phyloP scores from a whole-genome alignment of 2,113 vertebrate species.

The Phaethornis superciliosus region DNA sequence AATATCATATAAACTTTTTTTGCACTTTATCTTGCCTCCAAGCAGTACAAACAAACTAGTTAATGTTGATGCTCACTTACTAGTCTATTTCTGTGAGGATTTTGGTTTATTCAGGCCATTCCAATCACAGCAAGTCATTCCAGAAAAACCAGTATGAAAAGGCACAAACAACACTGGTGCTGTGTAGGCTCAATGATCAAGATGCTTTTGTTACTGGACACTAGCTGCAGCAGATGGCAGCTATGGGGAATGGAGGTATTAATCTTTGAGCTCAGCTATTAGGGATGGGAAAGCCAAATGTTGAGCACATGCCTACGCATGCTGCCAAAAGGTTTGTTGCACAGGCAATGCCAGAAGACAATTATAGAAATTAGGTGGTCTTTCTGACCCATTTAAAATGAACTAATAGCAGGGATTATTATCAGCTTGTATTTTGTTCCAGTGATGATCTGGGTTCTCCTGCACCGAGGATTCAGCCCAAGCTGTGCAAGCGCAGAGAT shows the following conservation, averaged over 20 bases:
- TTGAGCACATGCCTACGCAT: not conserved
- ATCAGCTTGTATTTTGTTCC: not conserved
- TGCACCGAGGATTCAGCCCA: not conserved
- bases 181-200: not conserved
- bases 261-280: not conserved
- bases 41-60: not conserved
- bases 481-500: not conserved
- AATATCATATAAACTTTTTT: not conserved
- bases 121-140: not conserved
- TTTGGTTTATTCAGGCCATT: not conserved
- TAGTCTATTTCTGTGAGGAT: not conserved
- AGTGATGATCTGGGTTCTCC: not conserved
- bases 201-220: not conserved
- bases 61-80: not conserved
- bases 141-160: not conserved
- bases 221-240: not conserved
- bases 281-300: not conserved
- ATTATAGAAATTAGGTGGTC: slow-evolving; percentile 23
- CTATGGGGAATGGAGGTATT: not conserved
- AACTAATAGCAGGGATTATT: not conserved
- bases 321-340: not conserved
- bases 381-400: slow-evolving; percentile 22
- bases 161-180: not conserved
- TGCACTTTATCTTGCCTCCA: not conserved
- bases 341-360: slow-evolving; percentile 7